These are phyloP conservation scores for Pipa parva DNA, from an alignment of 2,113 vertebrate species.

Conservation along the genomic window DNA sequence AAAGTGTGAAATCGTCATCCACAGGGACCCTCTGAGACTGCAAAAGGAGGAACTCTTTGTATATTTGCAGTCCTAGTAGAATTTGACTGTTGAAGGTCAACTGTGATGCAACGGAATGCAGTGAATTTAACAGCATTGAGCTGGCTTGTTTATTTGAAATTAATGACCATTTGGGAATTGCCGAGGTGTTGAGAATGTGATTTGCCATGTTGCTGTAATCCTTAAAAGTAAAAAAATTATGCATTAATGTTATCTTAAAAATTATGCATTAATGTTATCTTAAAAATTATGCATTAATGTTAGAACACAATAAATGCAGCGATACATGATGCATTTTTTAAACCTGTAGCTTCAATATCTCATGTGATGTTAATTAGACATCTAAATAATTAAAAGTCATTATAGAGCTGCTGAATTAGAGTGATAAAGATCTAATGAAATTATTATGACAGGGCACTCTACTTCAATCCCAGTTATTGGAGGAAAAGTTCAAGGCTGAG, in stretches of 20 bases:
- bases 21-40: constrained; percentile 38
- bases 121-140: constrained; percentile 59
- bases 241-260: not conserved
- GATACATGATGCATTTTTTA: too few species aligned
- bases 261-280: not conserved
- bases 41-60: constrained; percentile 50
- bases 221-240: constrained; percentile 46
- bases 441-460: too few species aligned
- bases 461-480: too few species aligned
- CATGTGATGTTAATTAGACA: too few species aligned
- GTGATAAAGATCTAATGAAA: too few species aligned
- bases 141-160: constrained; percentile 49
- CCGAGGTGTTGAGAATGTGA: constrained; percentile 54
- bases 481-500: too few species aligned
- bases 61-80: not conserved
- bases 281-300: not conserved
- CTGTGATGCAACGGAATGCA: constrained; percentile 60
- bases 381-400: too few species aligned
- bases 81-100: not conserved
- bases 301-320: too few species aligned
- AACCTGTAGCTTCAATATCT: too few species aligned
- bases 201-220: constrained; percentile 57
- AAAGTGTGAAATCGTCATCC: constrained; percentile 50
- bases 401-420: too few species aligned
- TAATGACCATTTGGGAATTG: constrained; percentile 60